Evolutionary conservation across 2,113 vertebrate genomes (phyloP), one percentile per base, ranked within the genome.

Genomic region (Phaetusa simplex): DNA sequence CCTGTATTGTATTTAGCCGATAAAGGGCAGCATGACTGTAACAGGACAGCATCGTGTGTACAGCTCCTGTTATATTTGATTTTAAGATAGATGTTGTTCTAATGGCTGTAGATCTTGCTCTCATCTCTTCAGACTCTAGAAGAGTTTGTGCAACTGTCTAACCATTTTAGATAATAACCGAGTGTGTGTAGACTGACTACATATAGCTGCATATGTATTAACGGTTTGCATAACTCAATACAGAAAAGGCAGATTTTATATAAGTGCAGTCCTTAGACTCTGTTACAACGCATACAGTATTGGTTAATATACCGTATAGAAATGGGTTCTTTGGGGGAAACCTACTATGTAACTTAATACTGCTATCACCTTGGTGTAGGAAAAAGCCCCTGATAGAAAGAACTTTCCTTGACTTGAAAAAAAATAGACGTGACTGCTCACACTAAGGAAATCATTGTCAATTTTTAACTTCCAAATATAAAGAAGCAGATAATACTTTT

Each of bases 11-110:
- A 29, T n/a, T 69, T 71, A 67, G 38, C 21, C 30, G 14, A 1
- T 61, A 24, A 88, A 64, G 34, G 36, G 11, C 34, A 73, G 11
- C 4, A 6, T 52, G 40, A n/a, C 49, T 49, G 13, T 82, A 43
- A 49, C 11, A 77, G 36, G 22, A 27, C 47, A 79, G 23, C 23
- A 30, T 10, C 0, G 0, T 47, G 18, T 66, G 18, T 49, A 58
- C 10, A 40, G 23, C 13, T 61, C 36, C 12, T 56, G 7, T n/a
- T 81, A 43, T 74, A 27, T 76, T 86, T 82, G 12, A 0, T 38
- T 87, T 22, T 53, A 84, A 58, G 20, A 20, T 4, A 64, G 23
- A 52, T 50, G 6, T 38, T 72, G 34, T 52, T 65, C 34, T 82
- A 34, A 74, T 38, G 26, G 4, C 43, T 84, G 26, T 78, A 73